Evolutionary conservation across 1,140 invertebrate genomes (phyloP).

Genomic region (Lepidostoma basale): DNA sequence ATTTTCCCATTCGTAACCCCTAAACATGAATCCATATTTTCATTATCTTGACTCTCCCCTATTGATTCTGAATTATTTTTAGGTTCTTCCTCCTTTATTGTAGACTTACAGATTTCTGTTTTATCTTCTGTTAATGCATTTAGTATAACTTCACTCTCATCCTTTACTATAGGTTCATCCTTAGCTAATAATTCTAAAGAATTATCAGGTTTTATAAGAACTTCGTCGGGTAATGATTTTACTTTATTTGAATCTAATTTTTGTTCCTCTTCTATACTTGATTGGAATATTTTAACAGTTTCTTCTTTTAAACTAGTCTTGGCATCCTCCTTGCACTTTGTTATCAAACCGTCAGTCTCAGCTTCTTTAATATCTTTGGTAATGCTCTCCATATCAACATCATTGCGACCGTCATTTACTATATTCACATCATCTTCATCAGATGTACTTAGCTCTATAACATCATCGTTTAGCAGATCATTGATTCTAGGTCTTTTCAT

Average conservation of each 20-base stretch:
- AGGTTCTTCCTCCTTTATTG: not conserved
- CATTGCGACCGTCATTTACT: not conserved
- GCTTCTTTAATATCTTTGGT: not conserved
- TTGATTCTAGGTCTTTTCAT: not conserved
- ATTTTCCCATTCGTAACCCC: not conserved
- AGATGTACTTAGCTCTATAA: not conserved
- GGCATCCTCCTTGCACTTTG: not conserved
- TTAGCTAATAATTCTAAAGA: too few relatives aligned
- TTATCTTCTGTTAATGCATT: not conserved
- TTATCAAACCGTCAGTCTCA: not conserved
- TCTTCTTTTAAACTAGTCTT: not conserved
- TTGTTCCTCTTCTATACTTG: too few relatives aligned
- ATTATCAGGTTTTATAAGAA: too few relatives aligned
- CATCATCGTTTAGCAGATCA: not conserved
- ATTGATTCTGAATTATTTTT: not conserved
- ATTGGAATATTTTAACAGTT: not conserved
- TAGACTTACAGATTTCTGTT: not conserved
- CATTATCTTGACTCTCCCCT: not conserved
- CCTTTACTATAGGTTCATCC: too few relatives aligned
- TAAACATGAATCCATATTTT: not conserved
- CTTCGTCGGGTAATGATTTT: too few relatives aligned
- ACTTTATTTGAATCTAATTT: not conserved
- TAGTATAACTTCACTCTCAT: not conserved
- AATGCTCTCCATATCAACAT: not conserved
- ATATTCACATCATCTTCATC: constrained; percentile 17